These are phyloP conservation scores for Podocnemis expansa DNA, from an alignment of 2,113 vertebrate genomes.

Conservation along the genomic window DNA sequence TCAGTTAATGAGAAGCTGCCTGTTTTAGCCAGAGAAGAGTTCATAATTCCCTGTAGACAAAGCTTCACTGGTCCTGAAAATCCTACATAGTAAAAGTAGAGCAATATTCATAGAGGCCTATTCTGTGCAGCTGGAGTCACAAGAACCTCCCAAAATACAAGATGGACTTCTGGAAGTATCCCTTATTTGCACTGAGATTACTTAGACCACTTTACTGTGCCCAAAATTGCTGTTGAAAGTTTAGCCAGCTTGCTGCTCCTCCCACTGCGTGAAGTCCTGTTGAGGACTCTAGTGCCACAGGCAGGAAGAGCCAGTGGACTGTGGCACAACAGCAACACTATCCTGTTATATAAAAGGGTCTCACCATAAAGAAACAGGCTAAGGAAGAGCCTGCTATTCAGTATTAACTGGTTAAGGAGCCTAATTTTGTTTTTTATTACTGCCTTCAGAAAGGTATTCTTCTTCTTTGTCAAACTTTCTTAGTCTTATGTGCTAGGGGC, in stretches of 20 bases:
- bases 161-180: neutral
- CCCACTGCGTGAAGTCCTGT: rapidly evolving
- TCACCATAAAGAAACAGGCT: neutral
- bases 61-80: neutral
- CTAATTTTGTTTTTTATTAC: neutral
- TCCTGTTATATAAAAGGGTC: neutral
- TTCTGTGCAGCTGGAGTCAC: neutral
- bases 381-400: neutral
- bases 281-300: neutral
- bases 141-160: neutral
- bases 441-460: neutral
- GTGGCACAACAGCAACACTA: neutral
- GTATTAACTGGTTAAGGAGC: neutral
- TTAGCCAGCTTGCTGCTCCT: neutral
- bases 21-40: neutral
- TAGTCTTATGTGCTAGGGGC: neutral
- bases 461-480: neutral
- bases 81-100: neutral
- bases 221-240: neutral
- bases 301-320: neutral
- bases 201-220: rapidly evolving
- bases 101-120: neutral
- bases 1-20: neutral
- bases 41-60: neutral
- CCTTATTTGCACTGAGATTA: neutral